Base-by-base conservation (phyloP, 2,888 invertebrate species). In the Parochlus steinenii region DNA sequence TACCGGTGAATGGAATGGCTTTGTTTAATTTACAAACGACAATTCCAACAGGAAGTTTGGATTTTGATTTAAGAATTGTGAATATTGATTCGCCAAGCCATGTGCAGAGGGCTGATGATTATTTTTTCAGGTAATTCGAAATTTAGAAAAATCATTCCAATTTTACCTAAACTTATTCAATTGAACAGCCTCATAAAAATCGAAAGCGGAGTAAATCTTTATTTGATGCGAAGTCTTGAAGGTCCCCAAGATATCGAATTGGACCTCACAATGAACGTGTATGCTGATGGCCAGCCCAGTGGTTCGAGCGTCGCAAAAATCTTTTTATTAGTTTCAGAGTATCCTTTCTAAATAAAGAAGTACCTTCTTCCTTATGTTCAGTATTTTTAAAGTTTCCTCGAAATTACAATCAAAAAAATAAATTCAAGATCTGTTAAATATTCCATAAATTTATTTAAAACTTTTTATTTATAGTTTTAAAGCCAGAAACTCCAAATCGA, bases 211-310 rank as follows among this genome's bases (percentile, higher is more conserved):
- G 86, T 80, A 0, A 71, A 78, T 3, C 65, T 90, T n/a, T 70
- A 76, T 1, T 55, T 93, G 25, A 69, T 76, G 6, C 65, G 68
- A 38, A 65, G 77, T 1, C 67, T 93, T 2, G 67, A 71, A 42
- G 92, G 92, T 1, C 90, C 92, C 1, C 92, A 93, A 54, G 89
- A 89, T 48, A 75, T 92, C 43, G 83, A 89, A 47, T 57, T 93
- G 20, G 78, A 86, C 47, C 63, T 93, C 18, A 74, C 73, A 42
- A 89, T 92, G 87, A 79, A 82, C 38, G 64, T 89, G 3, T 81
- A 74, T 52, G 65, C 71, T 31, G 28, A 36, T 29, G 23, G 36
- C 5, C 65, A 68, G 33, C 82, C 80, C 42, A 74, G 75, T 6
- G 89, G 87, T 1, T 78, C 74, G 27, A 86, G 83, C 8, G 69